Conservation (phyloP, 2,797 vertebrate genomes). For the Fringilla coelebs region DNA sequence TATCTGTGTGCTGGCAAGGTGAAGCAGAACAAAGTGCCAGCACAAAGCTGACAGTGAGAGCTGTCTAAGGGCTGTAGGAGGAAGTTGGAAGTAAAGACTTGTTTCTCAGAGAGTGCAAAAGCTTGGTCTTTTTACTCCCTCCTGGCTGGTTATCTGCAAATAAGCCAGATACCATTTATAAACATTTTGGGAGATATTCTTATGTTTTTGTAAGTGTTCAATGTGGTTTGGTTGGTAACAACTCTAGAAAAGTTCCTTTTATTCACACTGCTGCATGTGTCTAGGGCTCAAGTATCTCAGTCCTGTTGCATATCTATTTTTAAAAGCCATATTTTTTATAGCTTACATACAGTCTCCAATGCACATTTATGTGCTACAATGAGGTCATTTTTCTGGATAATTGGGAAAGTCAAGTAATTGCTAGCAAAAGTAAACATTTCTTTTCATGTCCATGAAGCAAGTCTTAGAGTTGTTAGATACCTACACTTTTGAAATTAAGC, state of each 20-base stretch:
- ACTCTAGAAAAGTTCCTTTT: neutral
- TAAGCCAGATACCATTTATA: neutral
- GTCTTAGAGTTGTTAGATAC: conserved; percentile 65
- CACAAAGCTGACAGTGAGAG: neutral
- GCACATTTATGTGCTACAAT: conserved; percentile 49
- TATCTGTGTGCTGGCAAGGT: neutral
- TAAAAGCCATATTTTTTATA: conserved; percentile 29
- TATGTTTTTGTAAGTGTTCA: neutral
- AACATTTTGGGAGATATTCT: neutral
- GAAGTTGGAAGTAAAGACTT: neutral
- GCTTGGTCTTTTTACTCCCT: neutral
- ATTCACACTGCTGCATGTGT: neutral
- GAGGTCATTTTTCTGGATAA: conserved; percentile 74
- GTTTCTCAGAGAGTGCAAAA: neutral
- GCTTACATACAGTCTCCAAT: conserved; percentile 40
- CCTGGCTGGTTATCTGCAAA: neutral
- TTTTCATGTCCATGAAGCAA: conserved; percentile 60
- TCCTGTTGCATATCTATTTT: conserved; percentile 27
- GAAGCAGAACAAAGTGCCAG: neutral
- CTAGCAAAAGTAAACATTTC: conserved; percentile 74
- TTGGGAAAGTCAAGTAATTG: conserved; percentile 73
- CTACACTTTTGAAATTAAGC: conserved; percentile 58
- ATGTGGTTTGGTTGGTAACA: neutral
- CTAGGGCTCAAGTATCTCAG: neutral
- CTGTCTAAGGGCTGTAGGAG: neutral